These are phyloP conservation scores for Romanogobio albipinnatus DNA, from an alignment of 2,113 vertebrate genomes.

Conservation along the genomic window DNA sequence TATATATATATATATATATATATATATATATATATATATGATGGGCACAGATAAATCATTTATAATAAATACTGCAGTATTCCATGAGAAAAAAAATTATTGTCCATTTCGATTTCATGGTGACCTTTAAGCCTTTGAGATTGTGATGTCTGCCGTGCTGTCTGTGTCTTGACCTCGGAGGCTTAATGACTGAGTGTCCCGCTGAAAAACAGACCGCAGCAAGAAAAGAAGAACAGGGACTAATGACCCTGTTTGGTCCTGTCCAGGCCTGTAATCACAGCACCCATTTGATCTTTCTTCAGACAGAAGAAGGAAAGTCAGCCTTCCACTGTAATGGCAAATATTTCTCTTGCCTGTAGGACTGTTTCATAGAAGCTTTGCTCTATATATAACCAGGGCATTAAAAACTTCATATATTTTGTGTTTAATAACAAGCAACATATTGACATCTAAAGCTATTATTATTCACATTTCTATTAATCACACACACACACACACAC, in stretches of 20 bases:
- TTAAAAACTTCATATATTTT: neutral
- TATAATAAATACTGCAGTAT: too few species aligned
- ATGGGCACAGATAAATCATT: too few species aligned
- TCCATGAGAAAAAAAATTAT: too few species aligned
- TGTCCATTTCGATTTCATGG: neutral
- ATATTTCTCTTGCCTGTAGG: neutral
- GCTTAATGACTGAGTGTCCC: neutral
- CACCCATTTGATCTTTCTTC: conserved; percentile 6
- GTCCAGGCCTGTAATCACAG: conserved; percentile 2
- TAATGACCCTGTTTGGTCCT: conserved; percentile 10
- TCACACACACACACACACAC: too few species aligned
- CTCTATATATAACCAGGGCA: neutral
- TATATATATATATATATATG: too few species aligned
- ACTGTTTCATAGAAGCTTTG: neutral
- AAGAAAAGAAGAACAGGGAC: neutral
- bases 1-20: too few species aligned
- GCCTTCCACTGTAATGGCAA: neutral
- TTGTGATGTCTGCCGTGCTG: neutral
- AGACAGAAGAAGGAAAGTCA: neutral
- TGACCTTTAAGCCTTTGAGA: neutral
- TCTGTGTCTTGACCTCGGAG: conserved; percentile 1
- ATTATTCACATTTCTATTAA: too few species aligned
- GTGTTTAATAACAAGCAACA: neutral
- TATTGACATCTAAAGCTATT: too few species aligned
- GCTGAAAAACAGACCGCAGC: neutral